These are phyloP conservation scores for Congeria kusceri DNA, from an alignment of 2,888 invertebrate genomes.

Conservation along the genomic window DNA sequence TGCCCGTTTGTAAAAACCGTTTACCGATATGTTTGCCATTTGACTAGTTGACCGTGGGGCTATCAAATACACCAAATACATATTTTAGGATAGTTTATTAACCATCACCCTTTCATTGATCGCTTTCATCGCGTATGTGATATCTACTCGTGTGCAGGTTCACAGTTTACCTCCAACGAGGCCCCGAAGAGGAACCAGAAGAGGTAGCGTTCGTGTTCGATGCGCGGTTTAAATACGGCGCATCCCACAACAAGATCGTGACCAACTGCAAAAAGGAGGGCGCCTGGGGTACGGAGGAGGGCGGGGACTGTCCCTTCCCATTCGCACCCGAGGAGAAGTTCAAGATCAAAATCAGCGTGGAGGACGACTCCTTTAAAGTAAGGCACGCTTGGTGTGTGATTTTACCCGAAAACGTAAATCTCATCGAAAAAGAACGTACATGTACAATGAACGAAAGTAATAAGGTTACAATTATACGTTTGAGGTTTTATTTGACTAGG, in stretches of 20 bases:
- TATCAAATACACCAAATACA: no score
- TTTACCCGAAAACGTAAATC: no score
- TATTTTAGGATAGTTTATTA: no score
- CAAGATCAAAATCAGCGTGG: conserved; percentile 60
- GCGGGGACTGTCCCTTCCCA: conserved; percentile 45
- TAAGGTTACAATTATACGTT: no score
- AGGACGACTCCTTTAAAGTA: conserved; percentile 63
- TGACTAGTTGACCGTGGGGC: no score
- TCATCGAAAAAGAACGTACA: no score
- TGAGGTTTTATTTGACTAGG: no score
- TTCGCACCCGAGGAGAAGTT: conserved; percentile 46
- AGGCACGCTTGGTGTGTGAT: neutral
- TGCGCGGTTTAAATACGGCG: conserved; percentile 57
- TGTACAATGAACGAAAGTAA: no score
- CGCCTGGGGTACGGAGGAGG: conserved; percentile 53
- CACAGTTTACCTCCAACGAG: conserved; percentile 53
- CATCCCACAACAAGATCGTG: conserved; percentile 41
- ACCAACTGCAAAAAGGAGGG: conserved; percentile 61
- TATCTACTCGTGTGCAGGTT: conserved; percentile 33
- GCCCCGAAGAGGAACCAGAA: conserved; percentile 54
- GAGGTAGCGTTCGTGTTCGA: conserved; percentile 62
- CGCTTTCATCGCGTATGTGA: no score
- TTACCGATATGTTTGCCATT: no score
- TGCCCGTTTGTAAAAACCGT: no score
- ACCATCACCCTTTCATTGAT: no score